Conservation (phyloP, 2,797 vertebrate species). For the Coccyzus lansbergi region DNA sequence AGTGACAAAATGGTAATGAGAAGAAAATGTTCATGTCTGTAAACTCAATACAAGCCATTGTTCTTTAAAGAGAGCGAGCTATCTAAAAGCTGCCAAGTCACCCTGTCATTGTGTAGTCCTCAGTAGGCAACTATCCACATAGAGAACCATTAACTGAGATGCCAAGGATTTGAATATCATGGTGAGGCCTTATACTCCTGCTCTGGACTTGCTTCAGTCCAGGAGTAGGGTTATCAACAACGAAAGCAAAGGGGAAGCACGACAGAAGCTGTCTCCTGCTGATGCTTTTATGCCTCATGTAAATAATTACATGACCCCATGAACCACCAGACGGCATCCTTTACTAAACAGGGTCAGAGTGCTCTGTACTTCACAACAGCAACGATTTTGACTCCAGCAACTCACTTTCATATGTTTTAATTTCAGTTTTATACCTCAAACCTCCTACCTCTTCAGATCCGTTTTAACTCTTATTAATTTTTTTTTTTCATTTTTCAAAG, state of each 20-base stretch:
- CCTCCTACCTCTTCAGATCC: not conserved
- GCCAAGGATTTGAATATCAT: not conserved
- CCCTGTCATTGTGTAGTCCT: not conserved
- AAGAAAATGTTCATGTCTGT: conserved; percentile 33
- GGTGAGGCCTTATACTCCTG: not conserved
- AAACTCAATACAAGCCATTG: not conserved
- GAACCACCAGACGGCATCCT: not conserved
- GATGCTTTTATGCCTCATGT: not conserved
- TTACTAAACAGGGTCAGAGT: not conserved
- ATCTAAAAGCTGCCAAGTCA: not conserved
- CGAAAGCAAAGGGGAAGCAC: not conserved
- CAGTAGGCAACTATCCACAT: not conserved
- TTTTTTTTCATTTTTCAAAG: conserved; percentile 71
- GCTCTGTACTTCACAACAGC: not conserved
- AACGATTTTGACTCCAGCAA: not conserved
- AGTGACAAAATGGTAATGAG: conserved; percentile 20
- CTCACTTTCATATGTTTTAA: not conserved
- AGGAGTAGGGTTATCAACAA: not conserved
- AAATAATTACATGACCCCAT: not conserved
- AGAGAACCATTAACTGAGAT: not conserved
- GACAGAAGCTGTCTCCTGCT: not conserved
- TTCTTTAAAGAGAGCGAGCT: not conserved
- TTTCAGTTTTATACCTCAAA: not conserved
- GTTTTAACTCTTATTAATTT: not conserved
- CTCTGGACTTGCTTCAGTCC: not conserved